Evolutionary conservation across 2,797 vertebrate species (phyloP).

Genomic region (Sebastes taczanowskii): DNA sequence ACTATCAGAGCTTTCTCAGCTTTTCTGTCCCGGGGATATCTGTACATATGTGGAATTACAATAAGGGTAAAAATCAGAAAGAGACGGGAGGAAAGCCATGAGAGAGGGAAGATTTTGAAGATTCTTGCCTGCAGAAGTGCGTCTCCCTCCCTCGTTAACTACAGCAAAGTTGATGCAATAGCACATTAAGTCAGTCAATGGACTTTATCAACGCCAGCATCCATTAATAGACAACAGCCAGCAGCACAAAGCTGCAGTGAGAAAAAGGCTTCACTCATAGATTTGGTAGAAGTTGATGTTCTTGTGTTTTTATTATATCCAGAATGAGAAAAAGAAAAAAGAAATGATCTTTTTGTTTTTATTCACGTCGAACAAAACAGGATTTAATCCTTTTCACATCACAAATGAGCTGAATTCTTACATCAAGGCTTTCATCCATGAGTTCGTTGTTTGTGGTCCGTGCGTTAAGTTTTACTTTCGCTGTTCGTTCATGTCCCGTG

Average conservation of each 20-base stretch:
- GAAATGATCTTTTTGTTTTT: neutral
- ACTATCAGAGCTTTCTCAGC: constrained; percentile 40
- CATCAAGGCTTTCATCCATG: too few species aligned
- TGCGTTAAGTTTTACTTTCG: too few species aligned
- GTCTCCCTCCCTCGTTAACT: constrained; percentile 53
- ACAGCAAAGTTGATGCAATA: constrained; percentile 67
- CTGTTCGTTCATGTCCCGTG: too few species aligned
- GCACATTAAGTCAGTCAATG: constrained; percentile 65
- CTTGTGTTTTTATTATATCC: constrained; percentile 10
- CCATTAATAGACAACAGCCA: constrained; percentile 62
- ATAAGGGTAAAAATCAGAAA: constrained; percentile 42
- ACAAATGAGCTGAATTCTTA: too few species aligned
- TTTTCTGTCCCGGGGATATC: constrained; percentile 53
- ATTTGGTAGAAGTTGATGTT: neutral
- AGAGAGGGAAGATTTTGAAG: constrained; percentile 34
- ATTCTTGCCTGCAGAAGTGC: constrained; percentile 49
- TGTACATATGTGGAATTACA: constrained; percentile 62
- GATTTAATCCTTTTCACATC: neutral
- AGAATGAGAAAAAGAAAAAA: neutral
- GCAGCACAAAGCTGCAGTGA: constrained; percentile 31
- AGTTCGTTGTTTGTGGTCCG: too few species aligned
- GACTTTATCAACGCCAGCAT: constrained; percentile 58
- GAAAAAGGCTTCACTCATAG: constrained; percentile 14
- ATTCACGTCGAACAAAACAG: neutral
- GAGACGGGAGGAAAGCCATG: constrained; percentile 1